Evolutionary conservation across 2,113 vertebrate genomes (phyloP).

Genomic region (Cyanistes caeruleus): DNA sequence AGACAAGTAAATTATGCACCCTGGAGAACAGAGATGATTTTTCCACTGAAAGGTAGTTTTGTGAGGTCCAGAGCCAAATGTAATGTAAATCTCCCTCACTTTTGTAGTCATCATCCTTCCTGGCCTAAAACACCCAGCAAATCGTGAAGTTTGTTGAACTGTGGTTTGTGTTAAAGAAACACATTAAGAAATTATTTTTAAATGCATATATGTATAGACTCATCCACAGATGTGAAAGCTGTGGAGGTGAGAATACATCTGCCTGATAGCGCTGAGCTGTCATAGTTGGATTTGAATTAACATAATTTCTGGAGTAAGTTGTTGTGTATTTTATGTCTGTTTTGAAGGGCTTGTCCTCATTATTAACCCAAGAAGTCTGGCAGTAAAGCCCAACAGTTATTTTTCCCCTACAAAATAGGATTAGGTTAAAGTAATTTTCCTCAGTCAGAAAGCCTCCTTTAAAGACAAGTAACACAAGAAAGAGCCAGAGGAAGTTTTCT

Average conservation of each 20-base stretch:
- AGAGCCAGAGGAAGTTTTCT: not conserved
- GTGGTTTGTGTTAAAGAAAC: not conserved
- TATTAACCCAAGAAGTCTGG: not conserved
- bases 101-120: constrained; percentile 9
- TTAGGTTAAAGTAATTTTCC: not conserved
- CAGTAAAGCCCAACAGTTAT: not conserved
- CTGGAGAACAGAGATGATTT: constrained; percentile 17
- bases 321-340: not conserved
- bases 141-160: not conserved
- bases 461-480: not conserved
- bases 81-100: not conserved
- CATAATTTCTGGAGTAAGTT: not conserved
- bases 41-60: not conserved
- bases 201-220: not conserved
- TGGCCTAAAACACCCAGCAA: not conserved
- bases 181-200: constrained; percentile 26
- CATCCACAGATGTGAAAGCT: not conserved
- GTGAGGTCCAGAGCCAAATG: not conserved
- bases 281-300: not conserved
- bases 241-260: constrained; percentile 26
- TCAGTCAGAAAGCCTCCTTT: not conserved
- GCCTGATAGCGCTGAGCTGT: not conserved
- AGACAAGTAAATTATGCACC: constrained; percentile 9
- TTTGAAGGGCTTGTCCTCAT: not conserved
- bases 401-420: not conserved